Conservation (phyloP, 1,140 invertebrate genomes). For the Spodoptera frugiperda region DNA sequence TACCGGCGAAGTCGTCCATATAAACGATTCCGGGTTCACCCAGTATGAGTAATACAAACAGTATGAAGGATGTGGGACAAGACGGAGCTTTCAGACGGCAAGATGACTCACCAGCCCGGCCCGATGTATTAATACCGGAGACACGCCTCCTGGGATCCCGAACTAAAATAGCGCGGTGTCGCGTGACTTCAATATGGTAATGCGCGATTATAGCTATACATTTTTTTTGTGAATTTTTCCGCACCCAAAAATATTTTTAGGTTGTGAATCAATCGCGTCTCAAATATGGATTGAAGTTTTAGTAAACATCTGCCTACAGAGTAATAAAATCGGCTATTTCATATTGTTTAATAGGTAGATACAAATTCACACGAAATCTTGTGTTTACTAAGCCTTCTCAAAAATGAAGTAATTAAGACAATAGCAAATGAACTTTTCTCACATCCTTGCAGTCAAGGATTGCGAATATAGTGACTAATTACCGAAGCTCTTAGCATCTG, state of each 20-base stretch:
- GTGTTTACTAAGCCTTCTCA: too few relatives aligned
- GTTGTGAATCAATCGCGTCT: constrained; percentile 47
- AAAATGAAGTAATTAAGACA: not conserved
- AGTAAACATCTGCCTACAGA: constrained; percentile 17
- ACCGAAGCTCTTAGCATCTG: constrained; percentile 35
- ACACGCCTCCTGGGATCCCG: constrained; percentile 81
- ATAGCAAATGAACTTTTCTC: not conserved
- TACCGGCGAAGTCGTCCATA: constrained; percentile 53
- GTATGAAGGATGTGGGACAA: constrained; percentile 82
- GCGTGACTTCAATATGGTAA: constrained; percentile 69
- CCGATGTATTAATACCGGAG: constrained; percentile 80
- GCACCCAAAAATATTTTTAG: constrained; percentile 40
- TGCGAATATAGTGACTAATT: constrained; percentile 44
- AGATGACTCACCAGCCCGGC: constrained; percentile 74
- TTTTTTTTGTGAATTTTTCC: constrained; percentile 52
- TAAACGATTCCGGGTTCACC: constrained; percentile 76
- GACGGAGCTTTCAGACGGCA: constrained; percentile 78
- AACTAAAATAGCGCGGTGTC: constrained; percentile 80
- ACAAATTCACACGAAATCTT: too few relatives aligned
- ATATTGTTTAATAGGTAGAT: not conserved
- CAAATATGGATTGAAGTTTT: constrained; percentile 19
- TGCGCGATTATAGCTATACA: constrained; percentile 56
- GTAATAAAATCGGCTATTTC: not conserved
- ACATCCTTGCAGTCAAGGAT: constrained; percentile 21
- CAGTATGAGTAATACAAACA: constrained; percentile 77